These are phyloP conservation scores for Buceros bicornis DNA, from an alignment of 2,797 vertebrate genomes.

Conservation along the genomic window DNA sequence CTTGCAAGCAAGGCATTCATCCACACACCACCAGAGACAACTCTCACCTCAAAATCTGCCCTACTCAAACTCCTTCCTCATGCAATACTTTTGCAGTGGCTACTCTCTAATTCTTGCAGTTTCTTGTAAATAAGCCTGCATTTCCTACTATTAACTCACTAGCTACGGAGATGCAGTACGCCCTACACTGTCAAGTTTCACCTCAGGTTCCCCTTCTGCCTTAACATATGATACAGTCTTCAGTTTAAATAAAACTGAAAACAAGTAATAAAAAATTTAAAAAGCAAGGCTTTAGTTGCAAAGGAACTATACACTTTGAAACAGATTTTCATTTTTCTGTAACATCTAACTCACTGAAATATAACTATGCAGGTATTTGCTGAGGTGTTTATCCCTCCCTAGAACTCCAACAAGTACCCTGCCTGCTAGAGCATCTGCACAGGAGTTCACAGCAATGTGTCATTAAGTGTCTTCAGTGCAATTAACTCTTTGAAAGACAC, in stretches of 20 bases:
- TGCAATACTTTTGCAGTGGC: neutral
- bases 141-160: neutral
- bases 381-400: neutral
- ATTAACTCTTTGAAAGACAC: fast-evolving
- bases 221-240: neutral
- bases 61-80: neutral
- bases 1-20: neutral
- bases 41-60: neutral
- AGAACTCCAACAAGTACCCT: neutral
- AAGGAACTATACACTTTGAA: neutral
- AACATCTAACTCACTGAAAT: neutral
- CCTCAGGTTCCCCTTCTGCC: neutral
- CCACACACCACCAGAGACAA: neutral
- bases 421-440: neutral
- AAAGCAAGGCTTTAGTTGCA: neutral
- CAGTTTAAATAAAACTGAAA: neutral
- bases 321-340: neutral
- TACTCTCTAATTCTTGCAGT: neutral
- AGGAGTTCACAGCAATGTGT: neutral
- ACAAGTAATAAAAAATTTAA: neutral
- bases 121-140: neutral
- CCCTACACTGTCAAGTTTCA: neutral
- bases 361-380: neutral
- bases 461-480: neutral
- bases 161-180: neutral